Percentiles rank a stretch among this genome's conserved stretches.
Conservation (phyloP, 2,797 vertebrate species). For the Acanthurus lineatus region DNA sequence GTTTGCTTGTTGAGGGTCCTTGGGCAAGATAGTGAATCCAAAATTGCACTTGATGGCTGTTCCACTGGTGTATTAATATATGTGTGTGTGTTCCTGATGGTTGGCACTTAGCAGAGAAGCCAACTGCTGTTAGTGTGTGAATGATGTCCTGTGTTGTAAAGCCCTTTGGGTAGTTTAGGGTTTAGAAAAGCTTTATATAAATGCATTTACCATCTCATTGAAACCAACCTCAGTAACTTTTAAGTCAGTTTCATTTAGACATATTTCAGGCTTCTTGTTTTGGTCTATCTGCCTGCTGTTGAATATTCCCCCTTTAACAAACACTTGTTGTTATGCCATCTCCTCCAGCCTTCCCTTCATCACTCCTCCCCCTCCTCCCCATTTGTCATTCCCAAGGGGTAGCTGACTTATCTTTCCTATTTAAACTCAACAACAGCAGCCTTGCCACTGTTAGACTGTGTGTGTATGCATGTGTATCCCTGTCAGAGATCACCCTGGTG, state of each 20-base stretch:
- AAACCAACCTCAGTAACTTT: not conserved
- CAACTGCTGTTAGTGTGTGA: no score
- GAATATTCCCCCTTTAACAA: constrained; percentile 48
- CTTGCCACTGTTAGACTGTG: constrained; percentile 44
- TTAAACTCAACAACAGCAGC: constrained; percentile 63
- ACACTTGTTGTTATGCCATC: constrained; percentile 47
- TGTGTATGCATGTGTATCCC: constrained; percentile 48
- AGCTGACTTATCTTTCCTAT: constrained; percentile 58
- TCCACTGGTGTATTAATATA: no score
- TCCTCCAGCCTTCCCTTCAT: constrained; percentile 27
- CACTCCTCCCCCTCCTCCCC: constrained; percentile 6
- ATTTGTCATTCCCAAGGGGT: constrained; percentile 42
- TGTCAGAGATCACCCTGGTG: constrained; percentile 60
- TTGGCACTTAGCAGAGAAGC: no score
- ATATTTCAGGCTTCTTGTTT: constrained; percentile 14
- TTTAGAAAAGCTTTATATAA: no score
- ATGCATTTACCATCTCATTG: not conserved
- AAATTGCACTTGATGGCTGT: no score
- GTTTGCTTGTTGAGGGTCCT: no score
- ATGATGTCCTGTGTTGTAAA: no score
- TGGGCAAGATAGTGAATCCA: no score
- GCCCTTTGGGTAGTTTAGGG: no score
- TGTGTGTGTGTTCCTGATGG: no score
- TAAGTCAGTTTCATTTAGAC: constrained; percentile 9
- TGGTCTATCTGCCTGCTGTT: constrained; percentile 20